Evolutionary conservation across 2,888 invertebrate species (phyloP).

Genomic region (Lithophane ornitopus): DNA sequence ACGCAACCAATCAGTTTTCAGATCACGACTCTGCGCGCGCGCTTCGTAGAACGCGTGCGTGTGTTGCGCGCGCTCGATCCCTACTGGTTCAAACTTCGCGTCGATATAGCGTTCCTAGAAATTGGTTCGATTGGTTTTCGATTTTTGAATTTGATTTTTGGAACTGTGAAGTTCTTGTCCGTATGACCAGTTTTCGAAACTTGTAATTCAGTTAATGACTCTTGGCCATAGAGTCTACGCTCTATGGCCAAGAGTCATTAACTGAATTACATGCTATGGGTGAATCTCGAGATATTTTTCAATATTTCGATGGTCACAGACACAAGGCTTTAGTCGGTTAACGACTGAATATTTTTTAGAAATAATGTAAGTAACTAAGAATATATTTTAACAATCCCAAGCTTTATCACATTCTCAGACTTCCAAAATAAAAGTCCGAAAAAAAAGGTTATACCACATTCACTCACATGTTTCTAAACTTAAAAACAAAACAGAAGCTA

Average conservation of each 20-base stretch:
- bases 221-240: background rate
- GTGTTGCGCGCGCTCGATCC: slow-evolving; percentile 73
- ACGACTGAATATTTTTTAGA: background rate
- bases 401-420: background rate
- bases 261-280: no score
- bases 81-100: slow-evolving; percentile 69
- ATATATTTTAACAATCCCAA: background rate
- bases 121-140: slow-evolving; percentile 52
- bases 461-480: slow-evolving; percentile 13
- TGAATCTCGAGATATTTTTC: background rate
- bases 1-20: slow-evolving; percentile 77
- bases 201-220: background rate
- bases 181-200: background rate
- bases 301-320: background rate
- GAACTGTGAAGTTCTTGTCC: background rate
- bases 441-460: background rate
- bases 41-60: slow-evolving; percentile 85
- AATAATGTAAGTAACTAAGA: background rate
- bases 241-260: no score
- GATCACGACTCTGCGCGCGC: slow-evolving; percentile 79
- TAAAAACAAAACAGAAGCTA: slow-evolving; percentile 42
- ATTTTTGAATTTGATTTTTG: slow-evolving; percentile 47
- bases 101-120: slow-evolving; percentile 64
- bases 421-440: background rate
- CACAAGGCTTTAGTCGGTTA: background rate